phyloP scores from a whole-genome alignment of 2,113 vertebrate genomes.

The Callaeas wilsoni region DNA sequence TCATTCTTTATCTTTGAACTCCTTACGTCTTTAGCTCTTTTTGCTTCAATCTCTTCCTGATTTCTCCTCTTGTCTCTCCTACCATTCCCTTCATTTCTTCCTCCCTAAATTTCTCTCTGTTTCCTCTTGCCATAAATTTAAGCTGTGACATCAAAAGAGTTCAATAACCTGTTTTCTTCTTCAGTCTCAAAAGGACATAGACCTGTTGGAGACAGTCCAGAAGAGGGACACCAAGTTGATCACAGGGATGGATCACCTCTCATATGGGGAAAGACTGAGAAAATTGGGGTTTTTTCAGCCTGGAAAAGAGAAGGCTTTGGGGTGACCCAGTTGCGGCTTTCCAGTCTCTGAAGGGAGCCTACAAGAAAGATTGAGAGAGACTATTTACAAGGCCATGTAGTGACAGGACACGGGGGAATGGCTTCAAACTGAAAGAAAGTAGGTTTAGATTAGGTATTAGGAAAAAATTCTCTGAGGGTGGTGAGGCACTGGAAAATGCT shows the following conservation, averaged over 20 bases:
- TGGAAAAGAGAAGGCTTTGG: neutral
- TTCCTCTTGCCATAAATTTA: neutral
- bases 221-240: neutral
- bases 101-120: neutral
- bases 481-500: neutral
- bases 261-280: neutral
- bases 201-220: fast-evolving
- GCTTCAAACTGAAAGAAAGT: neutral
- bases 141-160: neutral
- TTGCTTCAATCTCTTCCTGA: neutral
- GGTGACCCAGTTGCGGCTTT: fast-evolving
- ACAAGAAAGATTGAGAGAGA: neutral
- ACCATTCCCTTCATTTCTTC: neutral
- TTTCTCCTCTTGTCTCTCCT: neutral
- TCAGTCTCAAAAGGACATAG: neutral
- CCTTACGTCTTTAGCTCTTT: neutral
- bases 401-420: neutral
- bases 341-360: neutral
- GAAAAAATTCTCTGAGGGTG: neutral
- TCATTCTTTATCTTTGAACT: neutral
- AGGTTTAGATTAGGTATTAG: neutral
- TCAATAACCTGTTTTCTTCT: neutral
- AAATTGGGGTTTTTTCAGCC: neutral
- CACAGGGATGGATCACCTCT: neutral
- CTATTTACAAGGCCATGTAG: neutral